These are phyloP conservation scores for Hepsetus odoe DNA, from an alignment of 2,113 vertebrate species.

Conservation along the genomic window DNA sequence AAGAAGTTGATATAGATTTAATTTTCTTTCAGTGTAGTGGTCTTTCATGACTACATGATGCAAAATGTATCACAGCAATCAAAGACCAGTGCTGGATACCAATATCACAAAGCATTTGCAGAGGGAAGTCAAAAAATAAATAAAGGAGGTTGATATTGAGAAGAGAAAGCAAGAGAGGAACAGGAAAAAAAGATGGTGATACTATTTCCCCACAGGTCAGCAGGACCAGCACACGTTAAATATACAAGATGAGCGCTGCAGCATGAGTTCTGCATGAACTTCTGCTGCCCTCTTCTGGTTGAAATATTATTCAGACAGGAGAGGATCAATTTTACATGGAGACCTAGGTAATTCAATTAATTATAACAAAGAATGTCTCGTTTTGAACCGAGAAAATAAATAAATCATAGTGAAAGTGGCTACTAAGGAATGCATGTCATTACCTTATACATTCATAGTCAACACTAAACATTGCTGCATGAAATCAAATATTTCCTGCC, in stretches of 20 bases:
- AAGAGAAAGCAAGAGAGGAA: background rate
- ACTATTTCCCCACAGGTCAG: slow-evolving; percentile 11
- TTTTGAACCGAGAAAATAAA: too few species aligned
- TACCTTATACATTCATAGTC: too few species aligned
- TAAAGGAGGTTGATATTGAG: background rate
- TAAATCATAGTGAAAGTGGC: too few species aligned
- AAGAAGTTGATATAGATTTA: background rate
- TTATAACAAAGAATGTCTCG: too few species aligned
- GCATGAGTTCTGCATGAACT: background rate
- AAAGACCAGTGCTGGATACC: background rate
- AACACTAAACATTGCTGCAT: too few species aligned
- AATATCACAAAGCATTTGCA: background rate
- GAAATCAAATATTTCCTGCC: too few species aligned
- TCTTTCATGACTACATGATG: background rate
- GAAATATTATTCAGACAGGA: too few species aligned
- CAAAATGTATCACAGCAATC: background rate
- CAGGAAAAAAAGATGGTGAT: background rate
- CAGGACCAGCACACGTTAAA: background rate
- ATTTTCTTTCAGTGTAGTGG: background rate
- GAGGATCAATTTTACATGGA: too few species aligned
- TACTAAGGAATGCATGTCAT: too few species aligned
- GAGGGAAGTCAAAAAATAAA: background rate
- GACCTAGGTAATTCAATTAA: too few species aligned
- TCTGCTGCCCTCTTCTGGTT: slow-evolving; percentile 36
- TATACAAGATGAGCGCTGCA: background rate